Evolutionary conservation across 2,888 invertebrate species (phyloP).

Genomic region (Drosophila seclusa): DNA sequence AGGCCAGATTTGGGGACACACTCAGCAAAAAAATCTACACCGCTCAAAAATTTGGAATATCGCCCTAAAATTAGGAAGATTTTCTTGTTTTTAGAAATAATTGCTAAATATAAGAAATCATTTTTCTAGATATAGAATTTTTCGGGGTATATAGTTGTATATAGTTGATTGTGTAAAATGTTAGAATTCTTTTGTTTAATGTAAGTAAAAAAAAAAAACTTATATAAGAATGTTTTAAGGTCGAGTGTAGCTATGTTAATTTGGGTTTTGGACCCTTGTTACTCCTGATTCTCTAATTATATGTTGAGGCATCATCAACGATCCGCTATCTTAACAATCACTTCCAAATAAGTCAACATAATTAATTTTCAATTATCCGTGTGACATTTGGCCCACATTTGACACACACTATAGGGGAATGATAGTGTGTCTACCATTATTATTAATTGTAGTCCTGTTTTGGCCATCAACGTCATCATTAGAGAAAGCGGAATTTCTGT

Average conservation of each 20-base stretch:
- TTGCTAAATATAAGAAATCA: not conserved
- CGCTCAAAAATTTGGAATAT: not conserved
- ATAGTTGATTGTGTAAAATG: not conserved
- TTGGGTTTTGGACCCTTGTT: not conserved
- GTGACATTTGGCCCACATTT: conserved; percentile 54
- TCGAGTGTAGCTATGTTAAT: not conserved
- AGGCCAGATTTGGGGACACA: conserved; percentile 2
- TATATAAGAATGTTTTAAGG: not conserved
- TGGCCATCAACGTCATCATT: conserved; percentile 38
- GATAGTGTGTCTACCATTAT: conserved; percentile 56
- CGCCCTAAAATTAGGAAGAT: not conserved
- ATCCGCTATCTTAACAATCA: conserved; percentile 67
- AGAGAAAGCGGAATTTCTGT: conserved; percentile 53
- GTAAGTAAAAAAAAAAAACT: not conserved
- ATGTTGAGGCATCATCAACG: conserved; percentile 55
- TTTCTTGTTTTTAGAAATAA: not conserved
- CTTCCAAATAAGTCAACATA: conserved; percentile 79
- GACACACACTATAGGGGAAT: conserved; percentile 12
- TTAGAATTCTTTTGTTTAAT: not conserved
- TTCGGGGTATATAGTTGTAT: not conserved
- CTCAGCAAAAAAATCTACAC: not conserved
- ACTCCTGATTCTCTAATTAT: conserved; percentile 52
- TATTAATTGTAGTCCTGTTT: conserved; percentile 64
- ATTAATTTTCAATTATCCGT: conserved; percentile 78
- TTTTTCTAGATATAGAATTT: not conserved